Percentiles rank a stretch among this genome's conserved stretches.
Conservation (phyloP, 2,797 vertebrate species). For the Thripadectes ignobilis region DNA sequence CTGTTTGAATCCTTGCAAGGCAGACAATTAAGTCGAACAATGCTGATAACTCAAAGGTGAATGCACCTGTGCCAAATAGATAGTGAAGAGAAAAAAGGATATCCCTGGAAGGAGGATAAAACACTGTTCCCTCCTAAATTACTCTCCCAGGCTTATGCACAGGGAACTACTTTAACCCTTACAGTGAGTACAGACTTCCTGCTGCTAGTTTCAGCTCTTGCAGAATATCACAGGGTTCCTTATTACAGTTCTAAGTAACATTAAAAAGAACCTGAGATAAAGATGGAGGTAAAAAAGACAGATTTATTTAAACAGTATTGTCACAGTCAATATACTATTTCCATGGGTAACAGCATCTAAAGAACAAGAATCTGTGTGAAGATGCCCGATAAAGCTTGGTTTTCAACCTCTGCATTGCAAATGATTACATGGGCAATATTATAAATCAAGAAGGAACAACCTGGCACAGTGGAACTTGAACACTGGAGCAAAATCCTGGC, state of each 20-base stretch:
- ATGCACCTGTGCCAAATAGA: background rate
- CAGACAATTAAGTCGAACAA: background rate
- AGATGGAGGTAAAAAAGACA: background rate
- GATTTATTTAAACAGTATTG: slow-evolving; percentile 21
- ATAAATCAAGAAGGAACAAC: background rate
- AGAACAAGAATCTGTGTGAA: background rate
- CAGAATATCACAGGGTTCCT: background rate
- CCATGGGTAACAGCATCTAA: background rate
- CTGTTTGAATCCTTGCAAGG: background rate
- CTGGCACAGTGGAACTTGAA: background rate
- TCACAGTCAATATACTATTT: background rate
- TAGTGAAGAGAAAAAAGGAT: background rate
- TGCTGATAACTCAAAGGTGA: background rate
- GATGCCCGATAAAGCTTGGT: background rate
- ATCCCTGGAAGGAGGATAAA: background rate
- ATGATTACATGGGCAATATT: background rate
- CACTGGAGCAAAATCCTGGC: background rate
- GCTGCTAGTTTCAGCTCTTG: background rate
- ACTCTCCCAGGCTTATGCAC: background rate
- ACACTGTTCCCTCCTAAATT: background rate
- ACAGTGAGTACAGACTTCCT: background rate
- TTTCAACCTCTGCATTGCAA: background rate
- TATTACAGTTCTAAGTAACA: background rate
- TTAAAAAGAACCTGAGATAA: background rate
- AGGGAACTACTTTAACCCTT: background rate